Evolutionary conservation across 2,888 invertebrate genomes (phyloP).

Genomic region (Callyntrura guangdongensis): DNA sequence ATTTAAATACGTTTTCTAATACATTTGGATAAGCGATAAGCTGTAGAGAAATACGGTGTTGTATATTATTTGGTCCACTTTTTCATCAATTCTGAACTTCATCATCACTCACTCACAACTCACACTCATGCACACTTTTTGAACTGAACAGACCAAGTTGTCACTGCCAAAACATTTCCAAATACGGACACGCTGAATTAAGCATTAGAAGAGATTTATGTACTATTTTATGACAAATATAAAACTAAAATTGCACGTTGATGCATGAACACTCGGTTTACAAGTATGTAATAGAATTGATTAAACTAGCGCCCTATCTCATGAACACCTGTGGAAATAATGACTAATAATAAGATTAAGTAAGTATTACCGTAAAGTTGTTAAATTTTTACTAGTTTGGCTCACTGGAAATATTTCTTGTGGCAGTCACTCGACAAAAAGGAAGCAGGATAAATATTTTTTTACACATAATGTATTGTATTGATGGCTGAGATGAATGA

Average conservation of each 20-base stretch:
- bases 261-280: constrained; percentile 10
- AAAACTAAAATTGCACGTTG: constrained; percentile 30
- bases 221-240: constrained; percentile 38
- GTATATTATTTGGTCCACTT: background rate
- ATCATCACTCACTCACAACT: background rate
- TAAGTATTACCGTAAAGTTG: constrained; percentile 15
- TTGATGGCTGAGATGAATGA: background rate
- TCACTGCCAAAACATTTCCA: constrained; percentile 73
- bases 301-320: background rate
- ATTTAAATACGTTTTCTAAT: constrained; percentile 37
- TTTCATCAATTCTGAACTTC: background rate
- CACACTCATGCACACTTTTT: background rate
- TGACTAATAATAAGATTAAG: constrained; percentile 7
- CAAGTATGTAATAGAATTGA: constrained; percentile 14
- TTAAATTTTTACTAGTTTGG: background rate
- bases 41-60: no score
- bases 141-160: background rate
- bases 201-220: constrained; percentile 58
- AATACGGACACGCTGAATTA: constrained; percentile 55
- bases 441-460: background rate
- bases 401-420: constrained; percentile 25
- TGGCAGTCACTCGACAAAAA: background rate
- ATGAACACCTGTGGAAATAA: constrained; percentile 35
- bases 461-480: background rate
- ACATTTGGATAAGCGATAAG: background rate